Percentiles rank a stretch among this genome's conserved stretches.
Evolutionary conservation across 2,113 vertebrate genomes (phyloP).

Genomic region (Lanius ludovicianus): DNA sequence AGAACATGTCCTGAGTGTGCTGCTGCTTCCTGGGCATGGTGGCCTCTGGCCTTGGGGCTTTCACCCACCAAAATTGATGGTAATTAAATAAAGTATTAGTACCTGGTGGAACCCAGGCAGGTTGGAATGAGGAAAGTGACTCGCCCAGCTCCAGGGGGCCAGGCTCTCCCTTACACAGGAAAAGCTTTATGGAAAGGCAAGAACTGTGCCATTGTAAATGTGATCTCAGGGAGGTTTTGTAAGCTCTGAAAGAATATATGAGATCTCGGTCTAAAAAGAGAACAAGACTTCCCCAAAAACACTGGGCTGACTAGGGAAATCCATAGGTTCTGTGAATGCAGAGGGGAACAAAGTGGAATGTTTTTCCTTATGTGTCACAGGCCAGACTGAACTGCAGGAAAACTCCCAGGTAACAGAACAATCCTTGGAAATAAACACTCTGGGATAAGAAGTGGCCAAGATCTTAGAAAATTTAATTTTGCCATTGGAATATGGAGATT

Average conservation of each 20-base stretch:
- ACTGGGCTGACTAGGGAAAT: neutral
- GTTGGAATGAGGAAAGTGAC: neutral
- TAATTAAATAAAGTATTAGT: neutral
- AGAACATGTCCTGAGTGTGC: conserved; percentile 38
- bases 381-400: neutral
- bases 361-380: rapidly evolving
- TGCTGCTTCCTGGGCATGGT: neutral
- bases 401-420: neutral
- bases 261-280: neutral
- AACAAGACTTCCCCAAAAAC: neutral
- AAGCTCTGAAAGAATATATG: neutral
- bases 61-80: neutral
- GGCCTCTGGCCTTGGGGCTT: neutral
- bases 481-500: neutral
- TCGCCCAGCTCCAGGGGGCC: neutral
- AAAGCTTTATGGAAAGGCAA: neutral
- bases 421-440: neutral
- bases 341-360: neutral
- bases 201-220: neutral
- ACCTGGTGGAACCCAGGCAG: neutral
- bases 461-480: neutral
- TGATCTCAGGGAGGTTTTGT: neutral
- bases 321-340: neutral
- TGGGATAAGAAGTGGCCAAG: neutral
- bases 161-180: neutral